Conservation (phyloP, 2,113 vertebrate species). For the Setophaga coronata region DNA sequence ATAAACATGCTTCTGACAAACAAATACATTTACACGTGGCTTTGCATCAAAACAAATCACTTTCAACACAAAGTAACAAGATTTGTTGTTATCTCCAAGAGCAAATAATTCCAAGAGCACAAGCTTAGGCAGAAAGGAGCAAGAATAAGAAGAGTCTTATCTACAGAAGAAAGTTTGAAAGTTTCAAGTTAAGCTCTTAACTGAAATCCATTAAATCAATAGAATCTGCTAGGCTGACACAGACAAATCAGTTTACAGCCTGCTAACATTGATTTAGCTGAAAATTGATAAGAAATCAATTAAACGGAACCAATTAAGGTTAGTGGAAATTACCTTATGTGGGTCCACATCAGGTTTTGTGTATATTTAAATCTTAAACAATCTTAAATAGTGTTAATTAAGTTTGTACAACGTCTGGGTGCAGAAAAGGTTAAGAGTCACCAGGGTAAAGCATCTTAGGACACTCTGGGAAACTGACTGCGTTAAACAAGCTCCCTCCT, state of each 20-base stretch:
- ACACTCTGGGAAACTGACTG: not conserved
- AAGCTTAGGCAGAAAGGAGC: not conserved
- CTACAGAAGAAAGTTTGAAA: not conserved
- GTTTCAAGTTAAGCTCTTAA: not conserved
- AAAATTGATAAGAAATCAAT: not conserved
- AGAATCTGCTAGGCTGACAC: not conserved
- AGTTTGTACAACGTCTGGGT: accelerated
- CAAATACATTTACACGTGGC: not conserved
- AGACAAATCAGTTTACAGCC: not conserved
- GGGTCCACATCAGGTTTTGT: not conserved
- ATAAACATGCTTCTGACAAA: not conserved
- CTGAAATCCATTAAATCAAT: not conserved
- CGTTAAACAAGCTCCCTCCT: not conserved
- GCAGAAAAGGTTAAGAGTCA: not conserved
- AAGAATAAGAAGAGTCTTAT: not conserved
- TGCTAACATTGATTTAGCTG: not conserved
- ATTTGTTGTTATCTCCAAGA: not conserved
- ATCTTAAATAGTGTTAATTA: not conserved
- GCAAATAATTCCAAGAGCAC: not conserved
- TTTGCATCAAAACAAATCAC: not conserved
- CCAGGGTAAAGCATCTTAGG: not conserved
- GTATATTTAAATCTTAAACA: not conserved
- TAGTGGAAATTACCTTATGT: not conserved
- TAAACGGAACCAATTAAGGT: not conserved
- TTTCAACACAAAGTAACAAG: not conserved